Evolutionary conservation across 2,797 vertebrate species (phyloP).

Genomic region (Corythornis leucogaster): DNA sequence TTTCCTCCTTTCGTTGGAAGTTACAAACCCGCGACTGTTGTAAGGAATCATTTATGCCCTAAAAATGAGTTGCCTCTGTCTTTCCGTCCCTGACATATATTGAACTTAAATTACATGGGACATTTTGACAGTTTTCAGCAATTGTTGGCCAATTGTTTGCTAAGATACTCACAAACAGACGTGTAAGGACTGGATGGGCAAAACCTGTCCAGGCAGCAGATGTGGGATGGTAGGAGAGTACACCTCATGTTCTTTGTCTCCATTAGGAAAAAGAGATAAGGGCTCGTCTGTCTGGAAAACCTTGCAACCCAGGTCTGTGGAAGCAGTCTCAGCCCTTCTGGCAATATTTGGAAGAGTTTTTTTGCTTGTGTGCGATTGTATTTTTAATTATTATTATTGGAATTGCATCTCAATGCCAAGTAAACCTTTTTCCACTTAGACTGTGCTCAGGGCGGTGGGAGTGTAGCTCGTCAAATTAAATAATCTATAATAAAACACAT

Average conservation of each 20-base stretch:
- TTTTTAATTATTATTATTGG: background rate
- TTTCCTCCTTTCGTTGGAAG: background rate
- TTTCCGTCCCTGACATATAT: background rate
- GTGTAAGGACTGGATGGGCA: background rate
- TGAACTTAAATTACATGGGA: background rate
- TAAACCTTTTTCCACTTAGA: constrained; percentile 49
- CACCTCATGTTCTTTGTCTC: background rate
- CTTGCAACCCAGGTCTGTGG: background rate
- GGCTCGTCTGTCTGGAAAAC: background rate
- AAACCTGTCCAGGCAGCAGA: background rate
- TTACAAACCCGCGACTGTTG: background rate
- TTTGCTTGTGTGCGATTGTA: too few relatives aligned
- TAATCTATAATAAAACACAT: constrained; percentile 43
- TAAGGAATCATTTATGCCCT: background rate
- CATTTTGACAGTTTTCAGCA: background rate
- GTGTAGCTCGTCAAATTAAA: constrained; percentile 43
- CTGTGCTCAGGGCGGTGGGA: constrained; percentile 10
- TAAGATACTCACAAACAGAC: background rate
- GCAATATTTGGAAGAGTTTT: background rate
- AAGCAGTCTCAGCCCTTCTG: background rate
- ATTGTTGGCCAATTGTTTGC: background rate
- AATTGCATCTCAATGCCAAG: background rate
- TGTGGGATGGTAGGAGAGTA: background rate
- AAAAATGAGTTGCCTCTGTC: background rate
- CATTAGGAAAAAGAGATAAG: background rate